These are phyloP conservation scores for Epizoanthus illoricatus DNA, from an alignment of 92 coral and sea anemone species.

Conservation along the genomic window DNA sequence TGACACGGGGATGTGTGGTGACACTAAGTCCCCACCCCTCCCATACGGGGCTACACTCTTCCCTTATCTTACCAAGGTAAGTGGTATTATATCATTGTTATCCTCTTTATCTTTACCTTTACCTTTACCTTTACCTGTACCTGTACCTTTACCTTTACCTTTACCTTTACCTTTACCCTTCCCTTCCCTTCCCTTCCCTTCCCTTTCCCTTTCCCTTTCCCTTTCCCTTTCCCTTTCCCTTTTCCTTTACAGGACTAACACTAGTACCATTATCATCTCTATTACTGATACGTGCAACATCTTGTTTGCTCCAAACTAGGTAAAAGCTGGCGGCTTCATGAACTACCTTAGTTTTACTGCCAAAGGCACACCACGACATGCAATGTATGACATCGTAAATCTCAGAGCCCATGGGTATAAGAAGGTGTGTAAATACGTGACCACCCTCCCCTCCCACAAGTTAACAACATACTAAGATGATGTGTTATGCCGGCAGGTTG, in stretches of 20 bases:
- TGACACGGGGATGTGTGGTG: background rate
- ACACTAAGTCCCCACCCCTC: background rate
- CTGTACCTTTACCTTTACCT: background rate
- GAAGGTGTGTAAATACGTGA: constrained; percentile 2
- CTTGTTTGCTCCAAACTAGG: constrained; percentile 24
- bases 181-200: no score
- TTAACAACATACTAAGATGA: background rate
- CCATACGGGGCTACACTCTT: background rate
- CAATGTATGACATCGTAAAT: constrained; percentile 58
- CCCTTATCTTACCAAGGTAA: constrained; percentile 48
- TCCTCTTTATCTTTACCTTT: background rate
- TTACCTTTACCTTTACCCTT: no score
- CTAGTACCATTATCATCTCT: background rate
- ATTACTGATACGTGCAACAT: background rate
- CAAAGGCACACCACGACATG: constrained; percentile 40
- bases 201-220: no score
- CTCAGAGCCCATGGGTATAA: constrained; percentile 26
- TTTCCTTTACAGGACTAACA: background rate
- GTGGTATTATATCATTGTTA: background rate
- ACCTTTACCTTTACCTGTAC: background rate
- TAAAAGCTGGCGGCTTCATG: constrained; percentile 60
- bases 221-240: background rate
- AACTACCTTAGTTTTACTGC: constrained; percentile 50
- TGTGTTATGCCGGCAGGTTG: constrained; percentile 40
- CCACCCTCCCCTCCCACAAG: constrained; percentile 8